Base-by-base conservation (phyloP, 2,888 invertebrate genomes). In the Aphodius sticticus region DNA sequence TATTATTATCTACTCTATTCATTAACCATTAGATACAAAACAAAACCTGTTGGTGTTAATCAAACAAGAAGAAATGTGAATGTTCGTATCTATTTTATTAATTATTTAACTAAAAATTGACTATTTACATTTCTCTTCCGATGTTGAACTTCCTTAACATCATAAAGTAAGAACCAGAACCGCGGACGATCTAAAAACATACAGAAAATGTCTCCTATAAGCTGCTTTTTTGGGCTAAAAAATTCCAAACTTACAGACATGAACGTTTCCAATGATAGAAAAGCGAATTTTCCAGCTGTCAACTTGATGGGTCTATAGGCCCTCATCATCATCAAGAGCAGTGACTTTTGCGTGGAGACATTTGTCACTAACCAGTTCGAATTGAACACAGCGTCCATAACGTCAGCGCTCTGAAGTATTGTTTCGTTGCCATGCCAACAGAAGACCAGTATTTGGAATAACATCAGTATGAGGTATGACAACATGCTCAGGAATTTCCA, bases 341-440 rank as follows among this genome's bases (percentile, higher is more conserved):
- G 72, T 3, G 81, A 75, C 36, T 80, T 81, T 36, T 82, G 81
- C 35, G 77, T 79, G 36, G 38, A 78, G 16, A 76, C 16, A 9
- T 79, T 76, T 9, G n/a, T 37, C 12, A 78, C 78, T 16, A 81
- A 75, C 70, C 75, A 81, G 70, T 82, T 78, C 5, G 78, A 77
- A 76, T 81, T 70, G 26, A 70, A 77, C 37, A 79, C 79, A 16
- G 79, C 78, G 12, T 79, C 37, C 0, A 74, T 78, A 3, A 83
- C 16, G 14, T 53, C 69, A 12, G 71, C 79, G 70, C 82, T 83
- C 35, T 77, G 70, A 9, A 82, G 16, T 37, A 79, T 80, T n/a
- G 82, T 69, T 76, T 83, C 83, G 36, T 83, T 83, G 12, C 83
- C 83, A 75, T 79, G 81, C 83, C 83, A 83, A 7, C 83, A 83